These are phyloP conservation scores for Leptopilina clavipes DNA, from an alignment of 1,140 invertebrate species.

Conservation along the genomic window DNA sequence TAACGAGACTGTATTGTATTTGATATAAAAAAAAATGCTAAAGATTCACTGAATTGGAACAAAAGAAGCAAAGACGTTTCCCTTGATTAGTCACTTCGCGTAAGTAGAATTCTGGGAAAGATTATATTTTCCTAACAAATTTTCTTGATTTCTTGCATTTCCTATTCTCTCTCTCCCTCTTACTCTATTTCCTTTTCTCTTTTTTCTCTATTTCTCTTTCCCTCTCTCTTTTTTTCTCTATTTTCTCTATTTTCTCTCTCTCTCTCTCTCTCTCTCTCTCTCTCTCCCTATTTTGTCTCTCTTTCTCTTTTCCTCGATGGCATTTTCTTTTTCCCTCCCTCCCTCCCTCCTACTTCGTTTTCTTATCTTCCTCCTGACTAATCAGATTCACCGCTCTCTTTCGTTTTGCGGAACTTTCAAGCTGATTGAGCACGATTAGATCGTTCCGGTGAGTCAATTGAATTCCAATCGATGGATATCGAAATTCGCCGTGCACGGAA, in stretches of 20 bases:
- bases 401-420: slow-evolving; percentile 21
- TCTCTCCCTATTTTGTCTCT: background rate
- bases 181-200: no score
- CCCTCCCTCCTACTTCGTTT: background rate
- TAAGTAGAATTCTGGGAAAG: slow-evolving; percentile 1
- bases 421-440: slow-evolving; percentile 32
- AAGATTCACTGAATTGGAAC: background rate
- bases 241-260: background rate
- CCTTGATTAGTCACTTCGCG: background rate
- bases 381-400: slow-evolving; percentile 29
- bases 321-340: background rate
- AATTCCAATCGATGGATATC: slow-evolving; percentile 28
- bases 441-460: slow-evolving; percentile 30
- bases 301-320: background rate
- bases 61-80: background rate
- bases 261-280: background rate
- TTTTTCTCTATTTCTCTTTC: background rate
- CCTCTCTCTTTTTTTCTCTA: background rate
- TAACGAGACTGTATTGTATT: no score
- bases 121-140: slow-evolving; percentile 20
- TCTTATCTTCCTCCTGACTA: slow-evolving; percentile 34
- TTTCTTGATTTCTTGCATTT: slow-evolving; percentile 5
- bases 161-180: background rate
- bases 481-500: slow-evolving; percentile 1
- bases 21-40: background rate